A percentile compares a stretch with the other conserved stretches of the same genome.
These are phyloP conservation scores for Styela plicata DNA, from an alignment of 23 tunicate species.

Conservation along the genomic window DNA sequence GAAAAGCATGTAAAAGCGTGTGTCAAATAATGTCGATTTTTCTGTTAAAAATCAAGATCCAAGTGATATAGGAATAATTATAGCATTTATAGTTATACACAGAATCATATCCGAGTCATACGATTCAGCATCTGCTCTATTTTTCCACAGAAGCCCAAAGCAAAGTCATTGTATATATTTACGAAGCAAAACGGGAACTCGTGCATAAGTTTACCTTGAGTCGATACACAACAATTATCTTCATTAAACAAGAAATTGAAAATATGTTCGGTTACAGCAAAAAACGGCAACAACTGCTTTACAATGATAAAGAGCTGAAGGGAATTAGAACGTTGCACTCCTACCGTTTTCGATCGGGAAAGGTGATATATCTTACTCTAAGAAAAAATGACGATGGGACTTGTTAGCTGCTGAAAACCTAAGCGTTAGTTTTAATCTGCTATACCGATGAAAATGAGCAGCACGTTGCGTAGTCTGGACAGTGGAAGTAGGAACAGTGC, in stretches of 20 bases:
- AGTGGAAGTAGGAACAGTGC: too few relatives aligned
- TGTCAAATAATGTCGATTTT: too few relatives aligned
- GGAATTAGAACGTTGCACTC: not conserved
- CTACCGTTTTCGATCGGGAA: not conserved
- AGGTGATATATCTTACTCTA: not conserved
- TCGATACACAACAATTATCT: not conserved
- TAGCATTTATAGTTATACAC: too few relatives aligned
- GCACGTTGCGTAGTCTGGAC: too few relatives aligned
- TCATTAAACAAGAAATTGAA: not conserved
- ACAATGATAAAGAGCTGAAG: not conserved
- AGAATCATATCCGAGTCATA: too few relatives aligned
- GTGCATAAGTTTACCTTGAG: not conserved
- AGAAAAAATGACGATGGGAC: not conserved
- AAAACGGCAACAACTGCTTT: not conserved
- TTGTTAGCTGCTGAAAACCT: not conserved
- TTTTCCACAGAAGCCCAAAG: not conserved
- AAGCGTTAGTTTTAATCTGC: too few relatives aligned
- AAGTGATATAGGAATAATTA: too few relatives aligned
- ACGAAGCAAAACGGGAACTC: not conserved
- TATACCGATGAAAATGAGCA: too few relatives aligned
- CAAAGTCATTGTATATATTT: not conserved
- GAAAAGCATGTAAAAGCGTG: too few relatives aligned
- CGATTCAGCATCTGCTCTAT: too few relatives aligned
- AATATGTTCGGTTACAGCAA: not conserved
- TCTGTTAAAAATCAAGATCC: too few relatives aligned